Percentiles rank a stretch among this genome's conserved stretches.
Conservation (phyloP, 2,888 invertebrate genomes). For the Eupithecia vulgata region DNA sequence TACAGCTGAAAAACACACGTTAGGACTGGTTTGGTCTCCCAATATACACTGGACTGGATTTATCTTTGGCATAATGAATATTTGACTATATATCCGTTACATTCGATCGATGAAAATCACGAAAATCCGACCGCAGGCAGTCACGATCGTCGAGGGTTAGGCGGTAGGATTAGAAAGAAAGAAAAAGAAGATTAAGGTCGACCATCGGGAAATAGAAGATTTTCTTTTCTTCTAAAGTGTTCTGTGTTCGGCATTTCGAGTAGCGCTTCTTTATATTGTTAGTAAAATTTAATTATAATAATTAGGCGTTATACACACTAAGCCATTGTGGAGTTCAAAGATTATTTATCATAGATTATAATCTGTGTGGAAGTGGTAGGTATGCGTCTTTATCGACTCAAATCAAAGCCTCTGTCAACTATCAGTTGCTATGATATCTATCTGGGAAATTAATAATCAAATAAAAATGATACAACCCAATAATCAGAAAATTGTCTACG, state of each 20-base stretch:
- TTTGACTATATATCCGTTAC: background rate
- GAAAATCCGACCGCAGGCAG: background rate
- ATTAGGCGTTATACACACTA: too few species aligned
- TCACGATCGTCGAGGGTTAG: background rate
- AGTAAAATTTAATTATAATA: background rate
- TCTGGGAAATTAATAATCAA: background rate
- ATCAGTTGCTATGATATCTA: background rate
- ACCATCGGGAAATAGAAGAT: too few species aligned
- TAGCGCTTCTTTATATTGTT: background rate
- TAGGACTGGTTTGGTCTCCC: background rate
- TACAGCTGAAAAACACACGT: background rate
- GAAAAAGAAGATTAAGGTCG: too few species aligned
- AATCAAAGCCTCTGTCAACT: conserved; percentile 44
- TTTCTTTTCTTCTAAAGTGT: too few species aligned
- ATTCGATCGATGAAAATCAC: background rate
- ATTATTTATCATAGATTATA: too few species aligned
- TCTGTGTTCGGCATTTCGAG: background rate
- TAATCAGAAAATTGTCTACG: background rate
- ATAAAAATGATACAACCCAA: background rate
- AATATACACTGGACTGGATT: background rate
- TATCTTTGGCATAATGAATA: background rate
- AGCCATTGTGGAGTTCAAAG: too few species aligned
- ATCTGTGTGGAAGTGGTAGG: background rate
- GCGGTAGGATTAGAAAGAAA: too few species aligned
- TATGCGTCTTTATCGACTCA: conserved; percentile 11